Evolutionary conservation across 1,140 invertebrate genomes (phyloP).

Genomic region (Caenorhabditis elegans): DNA sequence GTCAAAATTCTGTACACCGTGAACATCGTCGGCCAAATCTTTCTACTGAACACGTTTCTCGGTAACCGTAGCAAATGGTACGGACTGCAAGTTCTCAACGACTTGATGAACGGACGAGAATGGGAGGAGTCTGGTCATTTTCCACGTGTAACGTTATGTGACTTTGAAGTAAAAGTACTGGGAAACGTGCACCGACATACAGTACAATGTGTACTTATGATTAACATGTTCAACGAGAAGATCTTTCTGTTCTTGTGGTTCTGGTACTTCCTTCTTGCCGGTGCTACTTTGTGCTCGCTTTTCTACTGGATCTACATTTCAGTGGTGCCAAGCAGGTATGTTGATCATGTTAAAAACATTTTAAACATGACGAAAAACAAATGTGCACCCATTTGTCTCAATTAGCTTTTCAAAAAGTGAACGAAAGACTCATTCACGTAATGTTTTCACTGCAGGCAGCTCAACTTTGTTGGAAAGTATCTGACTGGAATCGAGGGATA

Average conservation of each 20-base stretch:
- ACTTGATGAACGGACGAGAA: constrained; percentile 65
- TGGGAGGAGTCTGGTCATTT: constrained; percentile 66
- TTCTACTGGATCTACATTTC: constrained; percentile 67
- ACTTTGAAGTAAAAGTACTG: constrained; percentile 66
- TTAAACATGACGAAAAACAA: background rate
- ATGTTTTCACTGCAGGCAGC: constrained; percentile 56
- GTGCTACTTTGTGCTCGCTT: constrained; percentile 64
- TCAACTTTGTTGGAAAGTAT: constrained; percentile 66
- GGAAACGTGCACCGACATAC: constrained; percentile 66
- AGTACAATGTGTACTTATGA: constrained; percentile 70
- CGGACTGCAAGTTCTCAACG: constrained; percentile 62
- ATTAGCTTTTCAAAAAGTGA: background rate
- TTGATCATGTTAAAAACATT: background rate
- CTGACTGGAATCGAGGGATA: constrained; percentile 66
- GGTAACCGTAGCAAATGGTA: constrained; percentile 62
- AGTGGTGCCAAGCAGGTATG: constrained; percentile 62
- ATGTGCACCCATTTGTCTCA: background rate
- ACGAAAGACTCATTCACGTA: background rate
- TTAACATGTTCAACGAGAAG: constrained; percentile 85
- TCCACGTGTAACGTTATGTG: constrained; percentile 63
- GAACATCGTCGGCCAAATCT: constrained; percentile 64
- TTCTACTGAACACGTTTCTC: constrained; percentile 62
- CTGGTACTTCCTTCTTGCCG: constrained; percentile 65
- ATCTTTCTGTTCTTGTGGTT: constrained; percentile 66
- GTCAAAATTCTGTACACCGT: constrained; percentile 66